Base-by-base conservation (phyloP, 2,113 vertebrate genomes). In the Corythornis cristatus region DNA sequence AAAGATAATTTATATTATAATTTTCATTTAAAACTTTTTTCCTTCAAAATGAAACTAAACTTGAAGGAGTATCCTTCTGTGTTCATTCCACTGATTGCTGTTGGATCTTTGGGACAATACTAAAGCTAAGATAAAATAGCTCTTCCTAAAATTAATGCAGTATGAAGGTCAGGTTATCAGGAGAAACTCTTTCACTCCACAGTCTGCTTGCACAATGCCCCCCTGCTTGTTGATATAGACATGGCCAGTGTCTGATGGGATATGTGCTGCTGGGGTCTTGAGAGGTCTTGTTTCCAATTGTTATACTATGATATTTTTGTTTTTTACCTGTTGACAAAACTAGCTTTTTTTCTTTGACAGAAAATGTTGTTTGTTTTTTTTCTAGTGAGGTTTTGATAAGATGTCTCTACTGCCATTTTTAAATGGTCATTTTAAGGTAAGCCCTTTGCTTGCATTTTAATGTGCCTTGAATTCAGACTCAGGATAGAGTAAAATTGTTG, bases 281-380 rank as follows among this genome's bases (percentile, higher is more conserved):
- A 58, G 79, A 88, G 0, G 2, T 86, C 42, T 76, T 83, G 48
- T 82, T 91, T 86, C 60, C 19, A 73, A 29, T 46, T 6, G 6
- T 66, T 61, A 54, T 48, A 48, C 15, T 60, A 51, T 83, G 42
- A 9, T 26, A 33, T 72, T 88, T 90, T 84, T 76, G 37, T 65
- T 15, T 91, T 85, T 65, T 83, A 53, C 45, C 74, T 94, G 12
- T n/a, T 89, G 58, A 93, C 40, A 75, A 84, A 90, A 74, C 16
- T 48, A 72, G 31, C 12, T 8, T 1, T 2, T 2, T 13, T 78
- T 68, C 62, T 76, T 62, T 83, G 33, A 70, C 54, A 79, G n/a
- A 87, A 12, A 89, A 56, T 66, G 29, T 10, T 37, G 37, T 37
- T 37, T 37, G 37, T 4, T 10, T 83, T 87, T 81, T 83, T 83